phyloP scores from a whole-genome alignment of 2,888 invertebrate species.

The Papilio demoleus region DNA sequence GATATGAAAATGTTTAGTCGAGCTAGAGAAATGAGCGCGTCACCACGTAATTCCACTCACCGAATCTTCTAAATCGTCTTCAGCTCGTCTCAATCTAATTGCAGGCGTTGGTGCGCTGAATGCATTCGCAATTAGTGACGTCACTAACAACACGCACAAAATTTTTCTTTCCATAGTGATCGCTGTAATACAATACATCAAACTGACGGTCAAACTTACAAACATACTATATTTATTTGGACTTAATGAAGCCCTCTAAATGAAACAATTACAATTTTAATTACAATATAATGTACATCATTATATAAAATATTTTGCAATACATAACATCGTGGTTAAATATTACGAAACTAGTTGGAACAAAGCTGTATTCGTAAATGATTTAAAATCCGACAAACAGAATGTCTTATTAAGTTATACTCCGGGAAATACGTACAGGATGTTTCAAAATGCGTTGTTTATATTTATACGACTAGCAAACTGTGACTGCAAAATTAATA shows the following conservation, averaged over 20 bases:
- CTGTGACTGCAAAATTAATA: slow-evolving; percentile 47
- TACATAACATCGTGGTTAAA: neutral
- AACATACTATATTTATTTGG: slow-evolving; percentile 12
- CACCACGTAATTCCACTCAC: slow-evolving; percentile 49
- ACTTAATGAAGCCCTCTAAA: slow-evolving; percentile 18
- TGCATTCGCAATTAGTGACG: slow-evolving; percentile 59
- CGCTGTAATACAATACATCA: slow-evolving; percentile 46
- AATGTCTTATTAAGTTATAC: slow-evolving; percentile 66
- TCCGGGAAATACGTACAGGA: slow-evolving; percentile 57
- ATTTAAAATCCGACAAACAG: slow-evolving; percentile 46
- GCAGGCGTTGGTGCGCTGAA: slow-evolving; percentile 56
- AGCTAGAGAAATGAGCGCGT: too few relatives aligned
- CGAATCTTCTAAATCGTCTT: slow-evolving; percentile 47
- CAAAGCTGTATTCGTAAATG: slow-evolving; percentile 51
- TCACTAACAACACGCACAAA: slow-evolving; percentile 53
- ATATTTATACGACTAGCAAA: slow-evolving; percentile 49
- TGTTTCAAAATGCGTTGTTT: slow-evolving; percentile 46
- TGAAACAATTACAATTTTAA: slow-evolving; percentile 17
- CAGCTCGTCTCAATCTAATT: slow-evolving; percentile 48
- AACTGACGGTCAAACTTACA: neutral
- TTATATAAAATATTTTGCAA: neutral
- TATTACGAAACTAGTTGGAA: neutral
- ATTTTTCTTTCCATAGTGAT: slow-evolving; percentile 59
- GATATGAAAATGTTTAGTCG: too few relatives aligned
- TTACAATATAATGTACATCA: slow-evolving; percentile 18